Percentiles rank a stretch among this genome's conserved stretches.
phyloP scores from a whole-genome alignment of 2,888 invertebrate species.

The Epistrophe eligans region DNA sequence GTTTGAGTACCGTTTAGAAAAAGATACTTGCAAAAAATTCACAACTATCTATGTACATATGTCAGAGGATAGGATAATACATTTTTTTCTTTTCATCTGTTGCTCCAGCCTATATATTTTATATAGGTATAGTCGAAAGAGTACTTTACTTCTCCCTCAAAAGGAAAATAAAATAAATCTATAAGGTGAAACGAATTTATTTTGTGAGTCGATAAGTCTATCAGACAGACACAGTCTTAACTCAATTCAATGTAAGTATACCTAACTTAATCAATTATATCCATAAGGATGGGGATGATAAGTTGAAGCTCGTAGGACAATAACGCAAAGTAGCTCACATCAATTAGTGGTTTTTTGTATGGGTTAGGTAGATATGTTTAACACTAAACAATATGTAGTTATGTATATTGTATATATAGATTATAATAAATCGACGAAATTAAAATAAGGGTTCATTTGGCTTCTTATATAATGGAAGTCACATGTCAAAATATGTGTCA shows the following conservation, averaged over 20 bases:
- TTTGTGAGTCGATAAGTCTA: slow-evolving; percentile 21
- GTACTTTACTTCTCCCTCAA: slow-evolving; percentile 16
- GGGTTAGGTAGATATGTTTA: no score
- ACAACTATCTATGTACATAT: not conserved
- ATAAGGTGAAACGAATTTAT: slow-evolving; percentile 14
- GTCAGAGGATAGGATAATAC: slow-evolving; percentile 35
- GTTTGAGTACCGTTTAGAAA: slow-evolving; percentile 52
- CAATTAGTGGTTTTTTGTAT: not conserved
- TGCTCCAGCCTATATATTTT: slow-evolving; percentile 1
- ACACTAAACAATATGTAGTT: no score
- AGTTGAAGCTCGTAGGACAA: not conserved
- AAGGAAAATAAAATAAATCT: not conserved
- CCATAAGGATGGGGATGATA: not conserved
- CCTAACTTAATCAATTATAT: slow-evolving; percentile 49
- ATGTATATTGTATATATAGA: no score
- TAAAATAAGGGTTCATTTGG: not conserved
- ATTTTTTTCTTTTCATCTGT: slow-evolving; percentile 35
- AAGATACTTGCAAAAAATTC: slow-evolving; percentile 17
- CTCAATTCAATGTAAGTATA: slow-evolving; percentile 28
- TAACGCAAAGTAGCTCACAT: not conserved
- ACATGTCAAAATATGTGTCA: not conserved
- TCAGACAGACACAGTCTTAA: slow-evolving; percentile 26
- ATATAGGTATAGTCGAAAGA: not conserved
- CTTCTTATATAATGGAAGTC: not conserved
- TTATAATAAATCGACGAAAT: not conserved